Evolutionary conservation across 2,888 invertebrate species (phyloP).

Genomic region (Camptogramma bilineatum): DNA sequence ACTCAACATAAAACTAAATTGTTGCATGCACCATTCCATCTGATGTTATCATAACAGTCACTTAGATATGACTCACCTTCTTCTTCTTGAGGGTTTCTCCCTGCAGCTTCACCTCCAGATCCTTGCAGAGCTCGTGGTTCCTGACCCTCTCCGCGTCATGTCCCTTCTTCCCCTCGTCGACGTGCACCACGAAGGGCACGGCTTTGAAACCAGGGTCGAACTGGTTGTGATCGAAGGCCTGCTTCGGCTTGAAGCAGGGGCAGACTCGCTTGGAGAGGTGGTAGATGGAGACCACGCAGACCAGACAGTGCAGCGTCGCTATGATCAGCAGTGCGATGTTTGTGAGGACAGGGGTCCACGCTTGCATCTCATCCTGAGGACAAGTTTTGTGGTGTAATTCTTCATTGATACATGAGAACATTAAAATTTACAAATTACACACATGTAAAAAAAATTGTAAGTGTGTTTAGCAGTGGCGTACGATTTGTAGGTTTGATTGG

Average conservation of each 20-base stretch:
- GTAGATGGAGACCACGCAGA: slow-evolving; percentile 82
- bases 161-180: slow-evolving; percentile 69
- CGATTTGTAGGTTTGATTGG: no score
- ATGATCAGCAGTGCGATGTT: slow-evolving; percentile 87
- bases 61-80: slow-evolving; percentile 56
- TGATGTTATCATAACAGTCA: no score
- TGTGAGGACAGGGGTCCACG: slow-evolving; percentile 86
- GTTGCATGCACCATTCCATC: no score
- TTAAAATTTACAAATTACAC: no score
- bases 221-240: slow-evolving; percentile 81
- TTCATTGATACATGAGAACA: no score
- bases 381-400: slow-evolving; percentile 7
- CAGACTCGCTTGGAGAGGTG: slow-evolving; percentile 83
- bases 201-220: slow-evolving; percentile 74
- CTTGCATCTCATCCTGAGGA: slow-evolving; percentile 81
- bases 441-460: no score
- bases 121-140: slow-evolving; percentile 70
- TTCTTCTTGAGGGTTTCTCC: slow-evolving; percentile 68
- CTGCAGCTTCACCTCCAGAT: slow-evolving; percentile 74
- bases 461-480: no score
- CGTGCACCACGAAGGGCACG: slow-evolving; percentile 67
- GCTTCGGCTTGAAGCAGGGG: slow-evolving; percentile 83
- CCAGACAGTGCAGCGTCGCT: slow-evolving; percentile 85
- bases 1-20: not conserved
- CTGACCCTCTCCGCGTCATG: slow-evolving; percentile 58